A percentile compares a stretch with the other conserved stretches of the same genome.
phyloP scores from a whole-genome alignment of 2,113 vertebrate genomes.

The Pelecanus crispus region DNA sequence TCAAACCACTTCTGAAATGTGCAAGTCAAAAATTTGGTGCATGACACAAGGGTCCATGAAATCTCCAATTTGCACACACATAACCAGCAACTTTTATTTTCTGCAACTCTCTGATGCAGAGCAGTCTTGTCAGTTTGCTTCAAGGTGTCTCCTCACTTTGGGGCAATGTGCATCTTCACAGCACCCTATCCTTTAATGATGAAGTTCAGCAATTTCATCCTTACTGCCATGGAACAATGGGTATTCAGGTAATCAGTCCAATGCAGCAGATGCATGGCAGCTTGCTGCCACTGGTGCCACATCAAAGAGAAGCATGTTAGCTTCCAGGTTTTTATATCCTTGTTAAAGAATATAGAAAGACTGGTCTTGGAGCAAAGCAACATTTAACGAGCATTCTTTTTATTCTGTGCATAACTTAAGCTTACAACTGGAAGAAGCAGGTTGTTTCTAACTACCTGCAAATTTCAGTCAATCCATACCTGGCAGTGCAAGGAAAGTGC shows the following conservation, averaged over 20 bases:
- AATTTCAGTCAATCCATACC: background rate
- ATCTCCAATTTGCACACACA: accelerated
- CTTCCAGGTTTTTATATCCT: background rate
- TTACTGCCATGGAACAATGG: accelerated
- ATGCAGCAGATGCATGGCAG: accelerated
- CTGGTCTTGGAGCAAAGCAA: background rate
- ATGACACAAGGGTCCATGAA: accelerated
- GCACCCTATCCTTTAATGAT: too few relatives aligned
- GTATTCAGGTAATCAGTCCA: too few relatives aligned
- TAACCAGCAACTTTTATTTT: background rate
- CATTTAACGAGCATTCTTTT: background rate
- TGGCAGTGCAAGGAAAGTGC: background rate
- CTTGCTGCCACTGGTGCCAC: background rate
- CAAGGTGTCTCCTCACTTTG: too few relatives aligned
- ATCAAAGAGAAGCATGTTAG: accelerated
- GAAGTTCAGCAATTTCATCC: background rate
- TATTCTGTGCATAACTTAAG: background rate
- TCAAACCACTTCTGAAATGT: background rate
- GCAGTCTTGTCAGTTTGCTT: background rate
- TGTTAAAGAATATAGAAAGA: background rate
- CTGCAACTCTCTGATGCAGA: background rate
- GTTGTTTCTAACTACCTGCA: background rate
- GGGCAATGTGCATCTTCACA: accelerated
- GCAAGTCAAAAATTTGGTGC: background rate
- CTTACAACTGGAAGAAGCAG: background rate